Percentiles rank a stretch among this genome's conserved stretches.
phyloP scores from a whole-genome alignment of 2,888 invertebrate species.

The Pelosia muscerda region DNA sequence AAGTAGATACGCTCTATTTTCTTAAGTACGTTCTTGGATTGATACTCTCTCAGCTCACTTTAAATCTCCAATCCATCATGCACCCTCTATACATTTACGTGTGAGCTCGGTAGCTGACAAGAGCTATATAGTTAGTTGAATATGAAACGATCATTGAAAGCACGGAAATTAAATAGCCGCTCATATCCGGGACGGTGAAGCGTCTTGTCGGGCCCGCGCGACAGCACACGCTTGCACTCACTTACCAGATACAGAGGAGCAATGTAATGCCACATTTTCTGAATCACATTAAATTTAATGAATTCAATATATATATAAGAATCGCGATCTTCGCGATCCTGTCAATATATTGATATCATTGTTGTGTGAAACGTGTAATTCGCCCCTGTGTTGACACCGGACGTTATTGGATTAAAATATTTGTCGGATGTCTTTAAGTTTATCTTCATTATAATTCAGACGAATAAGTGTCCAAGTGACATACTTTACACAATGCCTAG shows the following conservation, averaged over 20 bases:
- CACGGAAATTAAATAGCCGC: conserved; percentile 85
- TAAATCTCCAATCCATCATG: conserved; percentile 40
- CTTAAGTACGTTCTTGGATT: conserved; percentile 10
- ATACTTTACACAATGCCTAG: too few relatives aligned
- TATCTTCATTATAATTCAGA: too few relatives aligned
- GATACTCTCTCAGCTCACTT: conserved; percentile 33
- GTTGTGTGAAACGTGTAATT: too few relatives aligned
- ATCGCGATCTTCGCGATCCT: too few relatives aligned
- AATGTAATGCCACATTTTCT: neutral
- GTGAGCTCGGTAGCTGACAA: conserved; percentile 61
- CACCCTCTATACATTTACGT: conserved; percentile 41
- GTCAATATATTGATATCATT: too few relatives aligned
- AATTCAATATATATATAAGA: neutral
- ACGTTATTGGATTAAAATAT: too few relatives aligned
- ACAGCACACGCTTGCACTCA: conserved; percentile 21
- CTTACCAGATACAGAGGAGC: conserved; percentile 9
- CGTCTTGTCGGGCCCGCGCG: conserved; percentile 56
- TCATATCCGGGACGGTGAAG: conserved; percentile 76
- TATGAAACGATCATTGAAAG: conserved; percentile 78
- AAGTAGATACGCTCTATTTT: neutral
- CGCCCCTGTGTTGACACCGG: too few relatives aligned
- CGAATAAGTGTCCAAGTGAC: too few relatives aligned
- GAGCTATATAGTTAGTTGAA: conserved; percentile 66
- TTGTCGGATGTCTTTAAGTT: too few relatives aligned
- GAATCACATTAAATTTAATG: neutral